Base-by-base conservation (phyloP, 2,888 invertebrate species). In the Epinotia demarniana region DNA sequence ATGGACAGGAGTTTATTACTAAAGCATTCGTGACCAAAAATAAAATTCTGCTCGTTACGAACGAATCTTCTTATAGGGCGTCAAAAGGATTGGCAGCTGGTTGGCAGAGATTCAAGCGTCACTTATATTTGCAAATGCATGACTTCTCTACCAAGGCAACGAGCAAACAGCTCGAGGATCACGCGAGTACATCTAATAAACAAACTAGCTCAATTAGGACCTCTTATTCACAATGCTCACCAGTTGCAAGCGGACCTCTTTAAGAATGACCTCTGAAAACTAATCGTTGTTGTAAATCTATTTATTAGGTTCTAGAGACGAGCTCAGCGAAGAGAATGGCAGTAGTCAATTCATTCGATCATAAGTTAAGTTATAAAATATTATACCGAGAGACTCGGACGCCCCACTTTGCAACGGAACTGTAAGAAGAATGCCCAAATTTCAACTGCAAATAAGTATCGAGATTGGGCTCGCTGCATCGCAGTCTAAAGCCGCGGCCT, bases 381-480 rank as follows among this genome's bases (percentile, higher is more conserved):
- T 16, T n/a, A 8, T 49, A 4, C 16, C 53, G n/a, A 39, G 39
- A 9, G n/a, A 6, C 5, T n/a, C 53, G 53, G 53, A n/a, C 39
- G 8, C 8, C 39, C 8, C 8, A 33, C 23, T 33, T 33, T 33
- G 39, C 39, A 39, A 39, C 39, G 8, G 9, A 39, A 39, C 39
- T 39, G 39, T 9, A 39, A 9, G 39, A 39, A 39, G 39, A 39
- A 39, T 39, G 39, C 1, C 39, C 8, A 53, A n/a, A 53, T 3
- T 49, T 49, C 19, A 9, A 23, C 12, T 53, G 58, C 53, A 64
- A 75, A 71, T 58, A 70, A 78, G 33, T 75, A 76, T 76, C 79
- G 78, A 69, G 78, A 80, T 77, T 77, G 70, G 39, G 46, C 39
- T 63, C 79, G 80, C 79, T 79, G 77, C 75, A 83, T 81, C 81